These are phyloP conservation scores for Teleogryllus oceanicus DNA, from an alignment of 2,888 invertebrate species.

Conservation along the genomic window DNA sequence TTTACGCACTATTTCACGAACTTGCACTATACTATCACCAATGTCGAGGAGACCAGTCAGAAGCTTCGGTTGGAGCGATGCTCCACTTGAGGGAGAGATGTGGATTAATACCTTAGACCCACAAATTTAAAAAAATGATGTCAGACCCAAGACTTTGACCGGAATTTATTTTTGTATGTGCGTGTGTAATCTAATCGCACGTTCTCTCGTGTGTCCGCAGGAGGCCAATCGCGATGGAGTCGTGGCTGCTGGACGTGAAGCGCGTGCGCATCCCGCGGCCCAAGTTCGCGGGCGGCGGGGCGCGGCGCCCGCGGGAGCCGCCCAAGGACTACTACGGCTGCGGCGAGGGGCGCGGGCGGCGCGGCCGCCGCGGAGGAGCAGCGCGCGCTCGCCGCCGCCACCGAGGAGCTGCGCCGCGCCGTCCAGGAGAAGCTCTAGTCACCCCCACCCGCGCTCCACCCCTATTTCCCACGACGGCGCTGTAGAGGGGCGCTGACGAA, in stretches of 20 bases:
- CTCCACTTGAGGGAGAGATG: too few species aligned
- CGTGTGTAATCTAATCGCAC: background rate
- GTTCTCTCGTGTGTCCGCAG: background rate
- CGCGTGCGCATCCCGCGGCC: constrained; percentile 79
- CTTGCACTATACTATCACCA: too few species aligned
- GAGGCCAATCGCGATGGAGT: constrained; percentile 60
- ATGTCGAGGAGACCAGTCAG: too few species aligned
- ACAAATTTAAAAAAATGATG: too few species aligned
- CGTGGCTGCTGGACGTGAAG: constrained; percentile 80
- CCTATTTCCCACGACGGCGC: too few species aligned
- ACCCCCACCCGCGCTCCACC: background rate
- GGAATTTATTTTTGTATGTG: background rate
- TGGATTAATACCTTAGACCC: too few species aligned
- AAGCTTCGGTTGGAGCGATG: too few species aligned
- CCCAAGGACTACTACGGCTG: constrained; percentile 76
- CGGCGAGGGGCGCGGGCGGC: constrained; percentile 51
- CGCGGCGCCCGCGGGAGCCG: constrained; percentile 62
- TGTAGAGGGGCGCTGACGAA: too few species aligned
- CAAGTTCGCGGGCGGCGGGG: constrained; percentile 63
- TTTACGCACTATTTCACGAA: too few species aligned
- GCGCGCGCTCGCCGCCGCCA: constrained; percentile 62
- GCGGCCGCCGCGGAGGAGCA: constrained; percentile 43
- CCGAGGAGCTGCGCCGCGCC: constrained; percentile 71
- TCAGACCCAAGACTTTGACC: too few species aligned
- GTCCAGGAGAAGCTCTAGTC: constrained; percentile 74